A percentile compares a stretch with the other conserved stretches of the same genome.
These are phyloP conservation scores for Chlorops oryzae DNA, from an alignment of 1,140 invertebrate genomes.

Conservation along the genomic window DNA sequence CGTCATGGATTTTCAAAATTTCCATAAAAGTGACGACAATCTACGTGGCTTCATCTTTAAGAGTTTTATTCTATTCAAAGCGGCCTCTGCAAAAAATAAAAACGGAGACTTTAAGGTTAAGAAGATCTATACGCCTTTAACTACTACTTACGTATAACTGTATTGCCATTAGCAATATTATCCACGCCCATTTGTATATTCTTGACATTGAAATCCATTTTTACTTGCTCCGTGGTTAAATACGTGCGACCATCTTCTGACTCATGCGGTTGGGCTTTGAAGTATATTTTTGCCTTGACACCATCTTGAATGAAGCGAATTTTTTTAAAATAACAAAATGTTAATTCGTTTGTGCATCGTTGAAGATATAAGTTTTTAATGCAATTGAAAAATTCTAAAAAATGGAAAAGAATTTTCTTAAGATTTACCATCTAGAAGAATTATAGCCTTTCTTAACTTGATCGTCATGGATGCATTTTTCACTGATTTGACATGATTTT, in stretches of 20 bases:
- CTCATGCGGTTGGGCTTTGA: slow-evolving; percentile 59
- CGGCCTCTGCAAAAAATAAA: slow-evolving; percentile 59
- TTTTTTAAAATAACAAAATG: background rate
- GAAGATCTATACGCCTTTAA: too few relatives aligned
- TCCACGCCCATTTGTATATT: slow-evolving; percentile 76
- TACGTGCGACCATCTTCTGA: slow-evolving; percentile 55
- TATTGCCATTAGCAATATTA: slow-evolving; percentile 70
- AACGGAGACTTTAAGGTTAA: slow-evolving; percentile 3
- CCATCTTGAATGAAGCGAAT: slow-evolving; percentile 54
- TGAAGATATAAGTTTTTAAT: too few relatives aligned
- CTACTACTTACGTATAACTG: slow-evolving; percentile 63
- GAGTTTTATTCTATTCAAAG: too few relatives aligned
- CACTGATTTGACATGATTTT: too few relatives aligned
- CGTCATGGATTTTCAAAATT: too few relatives aligned
- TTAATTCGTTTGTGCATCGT: background rate
- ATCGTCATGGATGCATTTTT: too few relatives aligned
- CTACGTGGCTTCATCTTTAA: too few relatives aligned
- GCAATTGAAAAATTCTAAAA: too few relatives aligned
- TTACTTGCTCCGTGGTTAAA: slow-evolving; percentile 63
- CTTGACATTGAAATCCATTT: slow-evolving; percentile 74
- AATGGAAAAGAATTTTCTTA: too few relatives aligned
- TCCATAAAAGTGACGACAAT: too few relatives aligned
- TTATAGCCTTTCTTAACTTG: too few relatives aligned
- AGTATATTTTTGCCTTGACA: slow-evolving; percentile 75
- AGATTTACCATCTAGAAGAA: too few relatives aligned